Conservation (phyloP, 2,888 invertebrate genomes). For the Rhingia campestris region DNA sequence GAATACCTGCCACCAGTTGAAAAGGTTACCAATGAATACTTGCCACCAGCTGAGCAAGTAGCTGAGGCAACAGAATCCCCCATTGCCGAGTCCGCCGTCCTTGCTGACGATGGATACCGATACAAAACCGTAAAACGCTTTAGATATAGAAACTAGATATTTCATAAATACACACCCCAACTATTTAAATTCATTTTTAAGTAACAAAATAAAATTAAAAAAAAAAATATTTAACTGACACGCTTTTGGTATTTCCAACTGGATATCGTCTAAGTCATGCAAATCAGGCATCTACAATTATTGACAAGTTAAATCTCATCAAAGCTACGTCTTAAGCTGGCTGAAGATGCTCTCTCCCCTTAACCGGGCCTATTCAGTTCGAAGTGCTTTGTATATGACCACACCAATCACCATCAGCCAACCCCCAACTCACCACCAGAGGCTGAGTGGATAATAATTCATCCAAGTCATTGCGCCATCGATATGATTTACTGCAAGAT, state of each 20-base stretch:
- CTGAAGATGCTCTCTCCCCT: conserved; percentile 19
- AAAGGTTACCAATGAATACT: conserved; percentile 75
- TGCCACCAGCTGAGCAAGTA: conserved; percentile 75
- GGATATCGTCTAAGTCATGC: too few species aligned
- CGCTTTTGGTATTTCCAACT: too few species aligned
- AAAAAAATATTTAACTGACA: not conserved
- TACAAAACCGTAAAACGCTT: conserved; percentile 61
- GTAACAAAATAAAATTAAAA: conserved; percentile 13
- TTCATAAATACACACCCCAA: conserved; percentile 6
- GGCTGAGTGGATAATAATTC: conserved; percentile 55
- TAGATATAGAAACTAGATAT: conserved; percentile 45
- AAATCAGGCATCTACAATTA: not conserved
- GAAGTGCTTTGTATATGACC: conserved; percentile 10
- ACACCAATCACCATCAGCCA: not conserved
- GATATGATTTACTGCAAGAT: conserved; percentile 51
- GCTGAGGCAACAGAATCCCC: conserved; percentile 60
- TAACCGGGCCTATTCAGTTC: conserved; percentile 18
- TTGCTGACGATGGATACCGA: conserved; percentile 66
- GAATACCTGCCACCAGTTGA: conserved; percentile 59
- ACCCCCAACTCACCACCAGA: conserved; percentile 13
- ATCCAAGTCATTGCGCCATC: conserved; percentile 57
- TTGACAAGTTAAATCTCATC: conserved; percentile 8
- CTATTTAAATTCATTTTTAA: conserved; percentile 31
- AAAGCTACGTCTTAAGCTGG: conserved; percentile 12
- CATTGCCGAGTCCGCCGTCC: conserved; percentile 64